Percentiles rank a stretch among this genome's conserved stretches.
These are phyloP conservation scores for Huso huso DNA, from an alignment of 2,797 vertebrate species.

Conservation along the genomic window DNA sequence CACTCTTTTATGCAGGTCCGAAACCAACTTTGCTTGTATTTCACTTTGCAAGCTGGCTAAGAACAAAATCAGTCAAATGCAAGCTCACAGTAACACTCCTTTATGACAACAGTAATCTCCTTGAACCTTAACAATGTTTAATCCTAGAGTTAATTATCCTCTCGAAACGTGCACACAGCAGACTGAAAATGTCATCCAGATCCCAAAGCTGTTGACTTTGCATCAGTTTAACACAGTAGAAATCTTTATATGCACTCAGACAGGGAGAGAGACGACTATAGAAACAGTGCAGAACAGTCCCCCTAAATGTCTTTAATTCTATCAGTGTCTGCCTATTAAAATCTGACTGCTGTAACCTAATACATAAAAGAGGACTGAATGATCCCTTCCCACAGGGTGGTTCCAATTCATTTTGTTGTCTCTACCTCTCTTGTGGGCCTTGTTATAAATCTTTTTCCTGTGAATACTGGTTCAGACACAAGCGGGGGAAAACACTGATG, in stretches of 20 bases:
- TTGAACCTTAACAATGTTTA: not conserved
- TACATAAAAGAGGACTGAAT: not conserved
- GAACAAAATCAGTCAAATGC: not conserved
- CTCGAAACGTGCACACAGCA: not conserved
- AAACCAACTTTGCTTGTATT: no score
- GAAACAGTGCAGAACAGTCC: not conserved
- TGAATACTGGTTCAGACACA: no score
- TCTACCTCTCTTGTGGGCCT: no score
- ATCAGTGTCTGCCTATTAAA: not conserved
- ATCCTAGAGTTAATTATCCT: slow-evolving; percentile 1
- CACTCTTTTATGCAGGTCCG: no score
- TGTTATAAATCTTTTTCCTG: no score
- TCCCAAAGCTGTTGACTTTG: not conserved
- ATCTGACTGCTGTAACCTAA: not conserved
- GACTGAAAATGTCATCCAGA: not conserved
- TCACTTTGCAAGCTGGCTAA: no score
- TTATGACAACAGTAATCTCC: not conserved
- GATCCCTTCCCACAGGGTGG: no score
- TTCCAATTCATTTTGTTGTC: no score
- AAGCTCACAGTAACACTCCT: not conserved
- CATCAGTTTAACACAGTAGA: not conserved
- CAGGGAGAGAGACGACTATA: not conserved
- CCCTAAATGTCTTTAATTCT: not conserved
- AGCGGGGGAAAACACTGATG: not conserved
- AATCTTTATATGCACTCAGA: not conserved